Evolutionary conservation across 2,113 vertebrate genomes (phyloP), one percentile per base, ranked within the genome.

Genomic region (Aptenodytes forsteri): DNA sequence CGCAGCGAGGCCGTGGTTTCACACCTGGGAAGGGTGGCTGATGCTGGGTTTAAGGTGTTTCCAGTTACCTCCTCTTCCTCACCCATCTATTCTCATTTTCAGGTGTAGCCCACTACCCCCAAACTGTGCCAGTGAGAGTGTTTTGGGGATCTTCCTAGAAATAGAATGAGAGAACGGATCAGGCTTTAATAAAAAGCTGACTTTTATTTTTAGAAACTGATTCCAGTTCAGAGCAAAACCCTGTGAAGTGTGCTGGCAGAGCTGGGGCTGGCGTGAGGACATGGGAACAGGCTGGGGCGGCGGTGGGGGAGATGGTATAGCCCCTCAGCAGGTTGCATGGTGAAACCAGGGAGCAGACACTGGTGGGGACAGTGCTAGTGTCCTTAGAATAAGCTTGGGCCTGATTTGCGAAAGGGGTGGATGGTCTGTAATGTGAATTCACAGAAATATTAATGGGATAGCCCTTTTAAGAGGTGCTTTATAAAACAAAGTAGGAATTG

Each of bases 1-100:
- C 52, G 0, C 58, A 8, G 34, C 0, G 0, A 22, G 47, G n/a
- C 49, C 5, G 0, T 27, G 62, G 50, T 38, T 66, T 84, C 29
- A 2, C 15, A 14, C 54, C 27, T 56, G 73, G 69, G 25, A 17
- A 23, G 47, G 25, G 36, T 25, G 73, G n/a, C 61, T 21, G 40
- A 4, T 72, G 19, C 38, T 3, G 3, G 16, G 27, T 29, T 50
- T 58, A 29, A 56, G 66, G 25, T 44, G 62, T 80, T 76, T 44
- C 34, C 34, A 26, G 30, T 3, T 56, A 59, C 11, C 14, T 8
- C 21, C 29, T 64, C 47, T 55, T 55, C 44, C 30, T 15, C 21
- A 7, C 17, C 10, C 15, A 8, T 22, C 34, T 62, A 0, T 6
- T 47, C 32, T 40, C 19, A 1, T 61, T 76, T 64, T 64, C 54